These are phyloP conservation scores for Cydia splendana DNA, from an alignment of 1,140 invertebrate species.

Conservation along the genomic window DNA sequence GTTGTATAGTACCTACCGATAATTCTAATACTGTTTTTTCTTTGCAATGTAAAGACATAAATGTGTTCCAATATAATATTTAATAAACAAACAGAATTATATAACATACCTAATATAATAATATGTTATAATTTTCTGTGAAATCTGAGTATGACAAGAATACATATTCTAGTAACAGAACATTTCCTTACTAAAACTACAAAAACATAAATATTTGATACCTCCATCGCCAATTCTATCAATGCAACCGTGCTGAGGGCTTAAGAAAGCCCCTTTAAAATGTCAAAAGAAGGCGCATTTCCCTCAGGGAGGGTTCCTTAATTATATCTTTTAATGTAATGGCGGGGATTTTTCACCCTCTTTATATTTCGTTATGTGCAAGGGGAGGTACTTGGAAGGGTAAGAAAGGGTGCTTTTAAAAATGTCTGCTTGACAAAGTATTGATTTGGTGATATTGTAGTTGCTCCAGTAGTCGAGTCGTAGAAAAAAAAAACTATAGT, in stretches of 20 bases:
- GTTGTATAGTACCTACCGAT: no score
- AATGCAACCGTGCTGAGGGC: conserved; percentile 36
- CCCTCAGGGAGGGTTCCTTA: conserved; percentile 70
- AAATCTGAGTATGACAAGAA: no score
- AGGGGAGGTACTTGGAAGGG: conserved; percentile 47
- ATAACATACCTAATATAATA: no score
- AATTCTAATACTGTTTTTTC: no score
- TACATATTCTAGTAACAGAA: no score
- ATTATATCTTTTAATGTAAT: conserved; percentile 78
- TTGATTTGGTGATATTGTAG: not conserved
- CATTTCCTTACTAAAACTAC: not conserved
- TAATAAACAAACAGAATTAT: no score
- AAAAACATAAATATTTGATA: conserved; percentile 36
- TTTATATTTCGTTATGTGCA: conserved; percentile 42
- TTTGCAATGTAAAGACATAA: no score
- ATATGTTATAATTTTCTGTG: no score
- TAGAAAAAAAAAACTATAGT: no score
- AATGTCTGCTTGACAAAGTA: conserved; percentile 30
- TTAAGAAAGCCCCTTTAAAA: conserved; percentile 74
- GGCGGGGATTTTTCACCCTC: conserved; percentile 72
- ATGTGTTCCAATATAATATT: no score
- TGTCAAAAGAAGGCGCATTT: conserved; percentile 75
- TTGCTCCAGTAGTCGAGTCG: not conserved
- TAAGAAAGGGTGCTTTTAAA: conserved; percentile 49
- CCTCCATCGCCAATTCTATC: conserved; percentile 32